These are phyloP conservation scores for Gallinago solitaria DNA, from an alignment of 2,797 vertebrate genomes.

Conservation along the genomic window DNA sequence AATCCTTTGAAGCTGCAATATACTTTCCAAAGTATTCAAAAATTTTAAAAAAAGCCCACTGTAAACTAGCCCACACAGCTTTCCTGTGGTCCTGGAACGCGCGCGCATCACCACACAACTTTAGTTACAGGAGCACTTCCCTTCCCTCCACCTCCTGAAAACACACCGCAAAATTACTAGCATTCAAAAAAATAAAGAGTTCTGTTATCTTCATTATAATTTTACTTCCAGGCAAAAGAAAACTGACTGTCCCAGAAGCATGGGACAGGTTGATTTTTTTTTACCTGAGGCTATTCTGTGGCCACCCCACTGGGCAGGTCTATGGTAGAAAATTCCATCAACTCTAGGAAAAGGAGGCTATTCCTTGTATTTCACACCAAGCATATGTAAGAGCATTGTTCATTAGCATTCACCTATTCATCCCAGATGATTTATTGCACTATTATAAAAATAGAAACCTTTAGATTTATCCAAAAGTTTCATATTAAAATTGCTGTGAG, in stretches of 20 bases:
- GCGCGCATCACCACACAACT: neutral
- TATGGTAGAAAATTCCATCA: neutral
- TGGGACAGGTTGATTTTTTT: neutral
- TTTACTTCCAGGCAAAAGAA: neutral
- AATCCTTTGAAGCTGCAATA: neutral
- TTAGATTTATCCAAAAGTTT: neutral
- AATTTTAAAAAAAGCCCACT: neutral
- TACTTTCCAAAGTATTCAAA: neutral
- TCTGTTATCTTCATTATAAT: neutral
- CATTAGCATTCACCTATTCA: neutral
- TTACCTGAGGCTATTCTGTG: neutral
- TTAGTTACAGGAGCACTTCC: neutral
- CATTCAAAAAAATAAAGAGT: too few relatives aligned
- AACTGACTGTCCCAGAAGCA: neutral
- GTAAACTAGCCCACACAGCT: neutral
- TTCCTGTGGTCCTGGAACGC: neutral
- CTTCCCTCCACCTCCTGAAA: accelerated
- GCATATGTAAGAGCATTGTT: neutral
- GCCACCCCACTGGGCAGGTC: neutral
- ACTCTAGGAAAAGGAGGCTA: neutral
- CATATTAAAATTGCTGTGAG: neutral
- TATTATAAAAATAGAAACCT: neutral
- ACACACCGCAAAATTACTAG: neutral
- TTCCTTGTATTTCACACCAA: neutral
- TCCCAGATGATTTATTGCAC: neutral